Conservation (phyloP, 2,888 invertebrate genomes). For the Pyralis farinalis region DNA sequence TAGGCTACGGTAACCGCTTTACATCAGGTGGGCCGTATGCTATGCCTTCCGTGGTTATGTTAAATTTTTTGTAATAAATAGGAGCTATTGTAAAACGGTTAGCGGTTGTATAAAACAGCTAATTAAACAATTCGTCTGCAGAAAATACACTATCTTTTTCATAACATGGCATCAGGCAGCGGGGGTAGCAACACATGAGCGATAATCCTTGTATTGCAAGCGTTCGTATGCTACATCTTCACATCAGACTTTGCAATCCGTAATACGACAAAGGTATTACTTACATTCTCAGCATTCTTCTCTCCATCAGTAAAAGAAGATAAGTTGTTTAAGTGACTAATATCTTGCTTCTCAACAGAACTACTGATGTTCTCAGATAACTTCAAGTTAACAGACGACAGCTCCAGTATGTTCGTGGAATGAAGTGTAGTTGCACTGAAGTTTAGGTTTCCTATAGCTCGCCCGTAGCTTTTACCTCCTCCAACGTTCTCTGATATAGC, state of each 20-base stretch:
- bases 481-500: slow-evolving; percentile 65
- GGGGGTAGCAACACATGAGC: no score
- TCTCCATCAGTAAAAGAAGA: slow-evolving; percentile 77
- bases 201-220: no score
- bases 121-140: no score
- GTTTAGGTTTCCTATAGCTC: slow-evolving; percentile 74
- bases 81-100: no score
- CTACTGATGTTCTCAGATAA: slow-evolving; percentile 82
- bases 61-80: no score
- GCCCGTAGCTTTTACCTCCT: slow-evolving; percentile 51
- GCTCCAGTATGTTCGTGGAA: slow-evolving; percentile 83
- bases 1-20: neutral
- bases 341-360: slow-evolving; percentile 65
- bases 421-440: slow-evolving; percentile 66
- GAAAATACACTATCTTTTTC: no score
- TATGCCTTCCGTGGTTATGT: neutral
- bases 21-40: neutral
- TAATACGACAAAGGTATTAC: no score
- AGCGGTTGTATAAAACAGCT: no score
- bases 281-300: slow-evolving; percentile 81
- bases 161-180: no score
- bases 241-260: no score
- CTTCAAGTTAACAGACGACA: slow-evolving; percentile 82
- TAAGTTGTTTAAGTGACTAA: slow-evolving; percentile 56
- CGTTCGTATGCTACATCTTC: no score